phyloP scores from a whole-genome alignment of 2,888 invertebrate genomes.

The Trachelus tabidus region DNA sequence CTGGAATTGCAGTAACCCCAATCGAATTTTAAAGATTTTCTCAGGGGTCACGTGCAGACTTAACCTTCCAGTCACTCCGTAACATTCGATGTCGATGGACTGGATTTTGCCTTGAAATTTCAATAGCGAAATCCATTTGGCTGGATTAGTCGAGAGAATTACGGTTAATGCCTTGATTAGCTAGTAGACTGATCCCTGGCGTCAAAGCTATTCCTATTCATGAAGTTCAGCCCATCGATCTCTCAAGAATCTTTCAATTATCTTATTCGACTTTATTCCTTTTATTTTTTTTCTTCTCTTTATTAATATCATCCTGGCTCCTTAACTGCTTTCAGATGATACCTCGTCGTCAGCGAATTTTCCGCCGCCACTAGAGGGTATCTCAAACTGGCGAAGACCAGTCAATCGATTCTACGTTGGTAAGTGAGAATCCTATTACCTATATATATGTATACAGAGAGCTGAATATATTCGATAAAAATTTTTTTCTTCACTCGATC shows the following conservation, averaged over 20 bases:
- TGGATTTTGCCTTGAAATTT: neutral
- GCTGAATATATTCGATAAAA: neutral
- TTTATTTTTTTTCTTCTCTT: neutral
- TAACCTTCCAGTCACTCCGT: neutral
- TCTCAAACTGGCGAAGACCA: neutral
- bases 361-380: neutral
- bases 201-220: neutral
- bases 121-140: neutral
- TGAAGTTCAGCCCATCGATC: neutral
- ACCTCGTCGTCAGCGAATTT: neutral
- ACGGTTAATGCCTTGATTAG: neutral
- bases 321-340: neutral
- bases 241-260: neutral
- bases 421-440: neutral
- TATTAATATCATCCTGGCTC: neutral
- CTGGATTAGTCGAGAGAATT: neutral
- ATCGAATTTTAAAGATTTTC: constrained; percentile 32
- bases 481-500: neutral
- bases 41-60: constrained; percentile 14
- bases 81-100: neutral
- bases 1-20: constrained; percentile 25
- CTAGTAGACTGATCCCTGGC: neutral
- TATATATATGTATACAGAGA: neutral
- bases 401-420: neutral
- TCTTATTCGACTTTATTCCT: neutral